Conservation (phyloP, 1,140 invertebrate genomes). For the Dufourea novaeangliae region DNA sequence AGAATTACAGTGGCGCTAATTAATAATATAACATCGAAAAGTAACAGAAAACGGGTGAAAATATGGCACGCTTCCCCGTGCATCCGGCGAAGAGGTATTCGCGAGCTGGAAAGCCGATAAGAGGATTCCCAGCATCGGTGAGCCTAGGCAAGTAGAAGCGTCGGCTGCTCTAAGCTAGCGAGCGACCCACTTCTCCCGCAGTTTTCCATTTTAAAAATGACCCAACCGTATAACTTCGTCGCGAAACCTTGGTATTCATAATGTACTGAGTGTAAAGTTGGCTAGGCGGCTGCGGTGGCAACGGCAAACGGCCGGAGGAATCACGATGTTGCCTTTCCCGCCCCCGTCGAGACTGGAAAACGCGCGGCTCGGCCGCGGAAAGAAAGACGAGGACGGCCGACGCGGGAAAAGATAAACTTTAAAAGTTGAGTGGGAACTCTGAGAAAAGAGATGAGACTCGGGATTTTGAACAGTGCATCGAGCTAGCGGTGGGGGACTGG, state of each 20-base stretch:
- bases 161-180: constrained; percentile 5
- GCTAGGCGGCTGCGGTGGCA: constrained; percentile 41
- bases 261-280: constrained; percentile 71
- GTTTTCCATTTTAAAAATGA: constrained; percentile 62
- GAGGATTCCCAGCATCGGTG: constrained; percentile 33
- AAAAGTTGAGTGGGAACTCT: constrained; percentile 73
- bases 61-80: not conserved
- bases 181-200: constrained; percentile 41
- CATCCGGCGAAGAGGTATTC: constrained; percentile 20
- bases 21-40: not conserved
- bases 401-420: constrained; percentile 73
- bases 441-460: constrained; percentile 27
- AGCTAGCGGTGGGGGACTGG: too few species aligned
- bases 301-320: constrained; percentile 13
- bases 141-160: not conserved
- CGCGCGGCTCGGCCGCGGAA: not conserved
- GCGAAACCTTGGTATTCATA: constrained; percentile 72
- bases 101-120: constrained; percentile 43
- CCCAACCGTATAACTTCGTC: constrained; percentile 57
- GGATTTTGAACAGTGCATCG: not conserved
- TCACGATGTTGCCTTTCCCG: constrained; percentile 9
- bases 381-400: constrained; percentile 29
- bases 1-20: not conserved
- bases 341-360: too few species aligned
- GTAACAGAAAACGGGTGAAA: not conserved